Conservation (phyloP, 1,140 invertebrate species). For the Akabosia matsudoensis region DNA sequence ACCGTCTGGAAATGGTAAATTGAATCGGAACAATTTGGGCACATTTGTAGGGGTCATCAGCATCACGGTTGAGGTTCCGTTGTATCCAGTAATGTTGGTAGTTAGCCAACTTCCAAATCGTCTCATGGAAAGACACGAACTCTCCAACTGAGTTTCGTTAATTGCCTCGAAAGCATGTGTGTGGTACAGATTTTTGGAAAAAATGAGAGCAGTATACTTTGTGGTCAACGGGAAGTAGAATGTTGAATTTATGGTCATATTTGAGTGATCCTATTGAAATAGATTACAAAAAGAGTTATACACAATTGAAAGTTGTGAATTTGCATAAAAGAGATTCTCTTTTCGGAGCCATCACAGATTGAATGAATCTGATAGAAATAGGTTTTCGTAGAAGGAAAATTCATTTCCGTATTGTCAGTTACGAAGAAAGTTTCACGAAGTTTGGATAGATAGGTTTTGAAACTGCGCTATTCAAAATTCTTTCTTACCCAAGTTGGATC, state of each 20-base stretch:
- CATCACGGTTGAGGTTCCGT: background rate
- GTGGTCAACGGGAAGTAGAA: background rate
- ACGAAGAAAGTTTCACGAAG: too few species aligned
- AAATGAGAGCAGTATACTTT: background rate
- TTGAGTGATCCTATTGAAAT: background rate
- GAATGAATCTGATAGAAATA: too few species aligned
- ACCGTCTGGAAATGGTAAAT: background rate
- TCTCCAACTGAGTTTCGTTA: slow-evolving; percentile 6
- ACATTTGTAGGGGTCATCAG: background rate
- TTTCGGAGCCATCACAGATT: too few species aligned
- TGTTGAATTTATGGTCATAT: background rate
- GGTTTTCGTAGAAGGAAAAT: background rate
- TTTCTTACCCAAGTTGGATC: background rate
- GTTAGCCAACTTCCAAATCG: background rate
- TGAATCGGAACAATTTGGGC: background rate
- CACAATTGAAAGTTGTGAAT: too few species aligned
- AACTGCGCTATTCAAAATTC: background rate
- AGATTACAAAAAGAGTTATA: background rate
- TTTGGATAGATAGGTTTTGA: background rate
- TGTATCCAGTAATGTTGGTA: background rate
- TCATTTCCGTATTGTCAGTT: too few species aligned
- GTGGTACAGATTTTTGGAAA: background rate
- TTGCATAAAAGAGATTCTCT: too few species aligned
- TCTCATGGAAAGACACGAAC: background rate
- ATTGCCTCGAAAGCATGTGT: background rate